These are phyloP conservation scores for Hydraecia micacea DNA, from an alignment of 2,888 invertebrate species.

Conservation along the genomic window DNA sequence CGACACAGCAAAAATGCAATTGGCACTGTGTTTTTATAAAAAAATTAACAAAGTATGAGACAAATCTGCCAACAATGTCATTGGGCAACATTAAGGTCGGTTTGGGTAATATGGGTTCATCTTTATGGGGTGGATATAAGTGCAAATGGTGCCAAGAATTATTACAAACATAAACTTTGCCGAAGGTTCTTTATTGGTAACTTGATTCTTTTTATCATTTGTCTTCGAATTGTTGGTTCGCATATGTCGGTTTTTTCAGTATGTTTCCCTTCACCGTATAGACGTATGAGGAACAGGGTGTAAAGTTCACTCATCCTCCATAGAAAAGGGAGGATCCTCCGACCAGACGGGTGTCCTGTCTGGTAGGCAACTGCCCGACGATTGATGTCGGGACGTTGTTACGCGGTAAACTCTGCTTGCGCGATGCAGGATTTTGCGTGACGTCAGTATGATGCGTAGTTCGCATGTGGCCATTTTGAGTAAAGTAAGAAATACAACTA, in stretches of 20 bases:
- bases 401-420: no score
- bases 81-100: not conserved
- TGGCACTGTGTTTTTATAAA: constrained; percentile 42
- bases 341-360: no score
- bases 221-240: no score
- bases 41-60: constrained; percentile 36
- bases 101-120: not conserved
- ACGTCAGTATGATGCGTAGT: no score
- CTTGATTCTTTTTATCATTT: not conserved
- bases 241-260: no score
- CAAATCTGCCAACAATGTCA: constrained; percentile 39
- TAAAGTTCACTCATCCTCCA: no score
- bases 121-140: constrained; percentile 4
- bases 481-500: not conserved
- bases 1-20: constrained; percentile 47
- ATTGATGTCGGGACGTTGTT: no score
- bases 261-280: not conserved
- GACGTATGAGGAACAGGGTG: no score
- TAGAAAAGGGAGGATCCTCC: no score
- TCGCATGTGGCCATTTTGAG: not conserved
- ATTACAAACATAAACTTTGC: not conserved
- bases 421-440: no score
- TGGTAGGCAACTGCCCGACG: no score
- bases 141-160: constrained; percentile 15
- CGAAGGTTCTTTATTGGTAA: no score